These are phyloP conservation scores for Drosophila simulans DNA, from an alignment of 1,140 invertebrate genomes.

Conservation along the genomic window DNA sequence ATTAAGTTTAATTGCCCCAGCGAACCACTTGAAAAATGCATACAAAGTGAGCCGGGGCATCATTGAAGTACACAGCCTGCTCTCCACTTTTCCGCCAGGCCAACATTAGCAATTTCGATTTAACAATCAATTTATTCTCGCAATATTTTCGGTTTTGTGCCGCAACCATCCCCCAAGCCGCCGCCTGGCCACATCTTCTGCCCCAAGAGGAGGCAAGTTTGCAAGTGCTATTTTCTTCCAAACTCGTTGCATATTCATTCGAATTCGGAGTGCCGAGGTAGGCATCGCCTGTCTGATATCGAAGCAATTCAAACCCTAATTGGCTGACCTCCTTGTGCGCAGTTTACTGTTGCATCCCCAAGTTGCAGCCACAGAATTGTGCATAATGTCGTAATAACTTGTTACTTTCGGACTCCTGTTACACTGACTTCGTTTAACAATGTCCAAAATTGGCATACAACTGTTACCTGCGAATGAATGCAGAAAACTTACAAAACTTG, in stretches of 20 bases:
- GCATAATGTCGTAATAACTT: slow-evolving; percentile 20
- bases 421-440: slow-evolving; percentile 3
- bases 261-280: slow-evolving; percentile 51
- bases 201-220: slow-evolving; percentile 14
- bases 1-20: slow-evolving; percentile 79
- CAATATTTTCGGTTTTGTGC: slow-evolving; percentile 69
- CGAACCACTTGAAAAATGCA: slow-evolving; percentile 75
- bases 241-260: slow-evolving; percentile 71
- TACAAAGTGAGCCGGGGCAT: slow-evolving; percentile 65
- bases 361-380: slow-evolving; percentile 17
- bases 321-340: slow-evolving; percentile 55
- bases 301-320: slow-evolving; percentile 50
- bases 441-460: neutral
- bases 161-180: slow-evolving; percentile 5
- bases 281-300: slow-evolving; percentile 38
- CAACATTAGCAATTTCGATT: slow-evolving; percentile 51
- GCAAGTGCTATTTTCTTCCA: slow-evolving; percentile 16
- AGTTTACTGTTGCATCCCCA: slow-evolving; percentile 5
- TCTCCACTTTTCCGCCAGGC: slow-evolving; percentile 4
- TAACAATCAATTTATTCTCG: slow-evolving; percentile 79
- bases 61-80: slow-evolving; percentile 32
- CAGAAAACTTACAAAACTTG: neutral
- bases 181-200: neutral
- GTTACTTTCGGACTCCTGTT: neutral
- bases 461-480: neutral